Conservation (phyloP, 2,888 invertebrate genomes). For the Scrobipalpa costella region DNA sequence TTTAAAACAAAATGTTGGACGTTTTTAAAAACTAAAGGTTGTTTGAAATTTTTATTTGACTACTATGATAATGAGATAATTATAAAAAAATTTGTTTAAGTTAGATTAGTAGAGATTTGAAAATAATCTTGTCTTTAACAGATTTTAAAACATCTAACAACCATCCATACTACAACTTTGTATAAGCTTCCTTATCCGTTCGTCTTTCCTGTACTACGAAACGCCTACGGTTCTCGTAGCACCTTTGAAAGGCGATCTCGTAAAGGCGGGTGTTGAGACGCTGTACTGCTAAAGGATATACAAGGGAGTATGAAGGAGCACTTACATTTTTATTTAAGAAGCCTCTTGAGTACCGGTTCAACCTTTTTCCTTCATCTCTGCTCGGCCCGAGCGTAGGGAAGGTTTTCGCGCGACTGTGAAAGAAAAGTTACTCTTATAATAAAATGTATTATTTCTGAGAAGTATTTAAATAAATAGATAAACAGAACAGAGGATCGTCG, state of each 20-base stretch:
- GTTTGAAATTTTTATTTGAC: no score
- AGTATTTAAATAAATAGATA: no score
- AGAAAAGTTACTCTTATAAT: slow-evolving; percentile 32
- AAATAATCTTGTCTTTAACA: no score
- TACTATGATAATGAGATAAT: no score
- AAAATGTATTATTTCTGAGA: neutral
- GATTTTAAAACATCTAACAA: neutral
- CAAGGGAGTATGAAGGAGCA: slow-evolving; percentile 32
- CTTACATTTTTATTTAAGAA: slow-evolving; percentile 74
- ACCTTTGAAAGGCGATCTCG: neutral
- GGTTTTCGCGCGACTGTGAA: slow-evolving; percentile 49
- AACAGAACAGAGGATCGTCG: no score
- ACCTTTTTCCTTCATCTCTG: slow-evolving; percentile 76
- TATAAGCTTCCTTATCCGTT: neutral
- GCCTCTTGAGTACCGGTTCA: slow-evolving; percentile 57
- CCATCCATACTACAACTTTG: neutral
- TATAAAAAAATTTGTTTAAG: no score
- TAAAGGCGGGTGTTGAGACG: neutral
- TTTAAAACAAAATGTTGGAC: no score
- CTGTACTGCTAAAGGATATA: neutral
- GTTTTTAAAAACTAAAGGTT: no score
- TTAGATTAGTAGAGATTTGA: no score
- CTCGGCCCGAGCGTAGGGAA: slow-evolving; percentile 45
- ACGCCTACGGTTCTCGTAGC: slow-evolving; percentile 8
- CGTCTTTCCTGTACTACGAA: slow-evolving; percentile 6